Evolutionary conservation across 2,797 vertebrate genomes (phyloP).

Genomic region (Melopsittacus undulatus): DNA sequence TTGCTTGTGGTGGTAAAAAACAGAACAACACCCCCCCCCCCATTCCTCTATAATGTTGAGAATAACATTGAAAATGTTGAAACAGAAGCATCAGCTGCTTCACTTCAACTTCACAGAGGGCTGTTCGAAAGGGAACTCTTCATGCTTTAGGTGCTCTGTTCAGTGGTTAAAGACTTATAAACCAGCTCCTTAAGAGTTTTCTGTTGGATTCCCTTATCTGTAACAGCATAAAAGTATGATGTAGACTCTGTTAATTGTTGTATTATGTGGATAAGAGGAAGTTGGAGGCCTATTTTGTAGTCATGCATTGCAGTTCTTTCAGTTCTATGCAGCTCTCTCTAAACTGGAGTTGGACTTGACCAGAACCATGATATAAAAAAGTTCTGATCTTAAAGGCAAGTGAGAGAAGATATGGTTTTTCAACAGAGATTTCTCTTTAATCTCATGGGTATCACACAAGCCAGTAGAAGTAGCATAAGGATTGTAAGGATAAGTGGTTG

Average conservation of each 20-base stretch:
- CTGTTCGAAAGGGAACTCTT: conserved; percentile 38
- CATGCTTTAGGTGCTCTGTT: background rate
- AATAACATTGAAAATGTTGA: conserved; percentile 19
- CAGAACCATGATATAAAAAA: background rate
- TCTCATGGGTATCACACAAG: rapidly evolving
- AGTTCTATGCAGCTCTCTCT: background rate
- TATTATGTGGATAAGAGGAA: background rate
- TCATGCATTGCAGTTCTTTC: background rate
- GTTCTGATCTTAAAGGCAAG: background rate
- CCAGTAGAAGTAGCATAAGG: background rate
- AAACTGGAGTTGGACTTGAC: background rate
- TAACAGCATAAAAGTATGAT: background rate
- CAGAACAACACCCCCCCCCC: rapidly evolving
- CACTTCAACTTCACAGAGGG: conserved; percentile 4
- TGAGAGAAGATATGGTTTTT: background rate
- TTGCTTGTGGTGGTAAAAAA: background rate
- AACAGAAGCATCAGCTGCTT: background rate
- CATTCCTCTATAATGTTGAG: background rate
- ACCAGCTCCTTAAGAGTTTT: background rate
- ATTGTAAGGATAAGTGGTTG: background rate
- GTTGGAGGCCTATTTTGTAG: background rate
- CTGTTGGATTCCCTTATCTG: background rate
- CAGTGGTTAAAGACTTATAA: background rate
- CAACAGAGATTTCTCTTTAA: background rate
- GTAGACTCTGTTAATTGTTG: background rate